Base-by-base conservation (phyloP, 2,113 vertebrate genomes). In the Rhagologus leucostigma region DNA sequence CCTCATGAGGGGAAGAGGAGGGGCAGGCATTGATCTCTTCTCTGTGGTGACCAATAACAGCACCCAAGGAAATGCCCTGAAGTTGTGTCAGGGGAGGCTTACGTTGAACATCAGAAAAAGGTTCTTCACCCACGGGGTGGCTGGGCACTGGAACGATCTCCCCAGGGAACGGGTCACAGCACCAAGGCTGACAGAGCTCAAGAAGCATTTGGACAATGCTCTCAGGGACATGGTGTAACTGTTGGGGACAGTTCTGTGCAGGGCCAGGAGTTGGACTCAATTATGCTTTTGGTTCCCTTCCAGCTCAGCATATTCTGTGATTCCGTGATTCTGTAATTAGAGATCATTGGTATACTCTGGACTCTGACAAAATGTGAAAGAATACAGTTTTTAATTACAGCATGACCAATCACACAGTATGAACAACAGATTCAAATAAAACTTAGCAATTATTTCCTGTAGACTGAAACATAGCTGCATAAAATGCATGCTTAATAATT, bases 401-500 rank as follows among this genome's bases (percentile, higher is more conserved):
- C 49, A 62, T 81, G 71, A 71, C 69, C 65, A 91, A 81, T 80
- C 44, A 63, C 41, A 81, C 50, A 84, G 47, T 70, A 55, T 19
- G 82, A 90, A 78, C 42, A 59, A 37, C 44, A 47, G 29, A 77
- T 86, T 55, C 42, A 82, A 67, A 78, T 35, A 62, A 87, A n/a
- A 74, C 64, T 41, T 49, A 55, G 68, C 52, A 87, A 71, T 86
- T 60, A 84, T 60, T 75, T 92, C 78, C 63, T 27, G 39, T 87
- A 90, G 60, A 64, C 44, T 86, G 84, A 97, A 95, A 93, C 47
- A 90, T 3, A 83, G 44, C 37, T 93, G 44, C 65, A 94, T 74
- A 95, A 95, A 91, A 92, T 53, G n/a, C 16, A 46, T 82, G 32
- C 41, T 97, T 77, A 96, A 89, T 90, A 87, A 94, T 96, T 92